Base-by-base conservation (phyloP, 2,797 vertebrate species). In the Neopelma chrysocephalum region DNA sequence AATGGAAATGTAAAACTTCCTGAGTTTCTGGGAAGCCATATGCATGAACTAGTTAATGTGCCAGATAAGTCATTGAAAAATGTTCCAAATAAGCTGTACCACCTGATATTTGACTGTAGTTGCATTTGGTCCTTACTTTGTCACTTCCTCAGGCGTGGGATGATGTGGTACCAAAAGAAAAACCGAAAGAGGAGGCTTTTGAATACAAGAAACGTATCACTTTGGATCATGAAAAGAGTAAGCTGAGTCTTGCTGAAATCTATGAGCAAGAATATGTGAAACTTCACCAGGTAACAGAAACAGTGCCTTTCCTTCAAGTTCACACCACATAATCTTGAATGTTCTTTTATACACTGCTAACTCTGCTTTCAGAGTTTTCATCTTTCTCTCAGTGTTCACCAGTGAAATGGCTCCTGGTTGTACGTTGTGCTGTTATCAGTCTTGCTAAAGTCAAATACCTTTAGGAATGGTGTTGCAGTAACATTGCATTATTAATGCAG, bases 141-240 rank as follows among this genome's bases (percentile, higher is more conserved):
- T 78, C 4, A 36, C 57, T 97, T 47, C 66, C 61, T 87, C 64
- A 99, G 99, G 98, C 98, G 4, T 99, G 99, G 98, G 99, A 99
- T 88, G 99, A 99, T 40, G 99, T 99, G 15, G 98, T 99, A 53
- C 98, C 98, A 5, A 99, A 99, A 94, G 99, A 99, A 97, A 99
- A 99, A 82, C 99, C 99, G 4, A 99, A 99, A 93, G 99, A 99
- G 75, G 98, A 99, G 13, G 98, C 97, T 9, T 99, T 98, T 97
- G 99, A 99, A 68, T 99, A 99, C 91, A 99, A 99, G 94, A 99
- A 99, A 96, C 98, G 99, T 42, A 94, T 99, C 45, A 99, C 98
- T 3, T 96, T 99, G 97, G 99, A 99, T 95, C 99, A 99, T 1
- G 99, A 99, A 95, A 99, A 99, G 97, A 99, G 99, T 98, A 99